These are phyloP conservation scores for Spinus pinus DNA, from an alignment of 2,797 vertebrate species.

Conservation along the genomic window DNA sequence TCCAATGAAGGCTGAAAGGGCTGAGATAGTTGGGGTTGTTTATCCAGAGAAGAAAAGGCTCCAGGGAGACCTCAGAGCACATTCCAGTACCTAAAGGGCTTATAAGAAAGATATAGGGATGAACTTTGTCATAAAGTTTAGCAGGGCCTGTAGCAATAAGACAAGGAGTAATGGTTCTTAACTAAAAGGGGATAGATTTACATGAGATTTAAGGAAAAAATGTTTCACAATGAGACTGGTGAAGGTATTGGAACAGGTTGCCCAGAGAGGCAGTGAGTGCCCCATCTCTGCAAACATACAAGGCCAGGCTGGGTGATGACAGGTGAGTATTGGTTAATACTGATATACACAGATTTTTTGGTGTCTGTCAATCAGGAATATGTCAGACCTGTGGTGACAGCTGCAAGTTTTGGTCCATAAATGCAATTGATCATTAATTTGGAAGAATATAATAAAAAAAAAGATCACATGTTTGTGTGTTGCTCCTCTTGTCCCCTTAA, in stretches of 20 bases:
- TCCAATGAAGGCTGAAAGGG: neutral
- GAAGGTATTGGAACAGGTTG: neutral
- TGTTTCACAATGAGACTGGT: neutral
- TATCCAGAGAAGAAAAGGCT: neutral
- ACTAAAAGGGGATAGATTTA: neutral
- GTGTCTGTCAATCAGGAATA: neutral
- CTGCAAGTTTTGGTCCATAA: neutral
- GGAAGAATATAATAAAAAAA: neutral
- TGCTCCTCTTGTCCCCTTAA: neutral
- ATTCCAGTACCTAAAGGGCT: neutral
- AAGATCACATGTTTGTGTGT: fast-evolving
- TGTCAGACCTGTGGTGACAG: neutral
- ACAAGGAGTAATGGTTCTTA: neutral
- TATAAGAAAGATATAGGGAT: neutral
- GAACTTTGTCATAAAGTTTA: neutral
- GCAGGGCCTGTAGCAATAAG: neutral
- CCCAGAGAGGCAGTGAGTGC: neutral
- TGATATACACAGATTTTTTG: neutral
- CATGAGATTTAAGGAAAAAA: neutral
- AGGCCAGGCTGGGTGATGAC: neutral
- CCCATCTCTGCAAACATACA: neutral
- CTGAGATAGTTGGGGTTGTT: neutral
- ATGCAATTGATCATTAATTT: neutral
- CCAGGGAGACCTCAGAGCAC: neutral
- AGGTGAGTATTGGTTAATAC: neutral